Percentiles rank a stretch among this genome's conserved stretches.
These are phyloP conservation scores for Micrasema longulum DNA, from an alignment of 1,140 invertebrate genomes.

Conservation along the genomic window DNA sequence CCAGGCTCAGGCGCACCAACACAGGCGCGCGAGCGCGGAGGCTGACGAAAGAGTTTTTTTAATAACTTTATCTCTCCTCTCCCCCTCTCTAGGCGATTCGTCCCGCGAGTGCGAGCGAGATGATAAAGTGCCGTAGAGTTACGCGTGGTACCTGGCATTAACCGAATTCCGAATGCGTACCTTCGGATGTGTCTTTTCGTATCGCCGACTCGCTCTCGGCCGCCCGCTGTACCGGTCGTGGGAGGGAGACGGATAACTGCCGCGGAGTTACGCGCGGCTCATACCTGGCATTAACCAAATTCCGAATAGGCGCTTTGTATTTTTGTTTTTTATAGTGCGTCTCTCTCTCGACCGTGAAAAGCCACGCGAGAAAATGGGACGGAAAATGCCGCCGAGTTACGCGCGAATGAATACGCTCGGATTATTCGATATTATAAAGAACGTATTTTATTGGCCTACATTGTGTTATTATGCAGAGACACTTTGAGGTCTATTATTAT, in stretches of 20 bases:
- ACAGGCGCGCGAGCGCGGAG: constrained; percentile 35
- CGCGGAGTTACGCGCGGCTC: constrained; percentile 50
- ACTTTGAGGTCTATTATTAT: constrained; percentile 28
- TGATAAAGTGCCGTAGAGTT: constrained; percentile 45
- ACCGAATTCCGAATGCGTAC: constrained; percentile 51
- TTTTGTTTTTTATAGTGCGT: constrained; percentile 37
- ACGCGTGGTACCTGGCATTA: constrained; percentile 52
- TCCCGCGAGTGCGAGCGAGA: constrained; percentile 31
- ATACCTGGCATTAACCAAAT: constrained; percentile 52
- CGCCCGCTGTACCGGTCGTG: background rate
- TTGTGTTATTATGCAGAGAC: constrained; percentile 4
- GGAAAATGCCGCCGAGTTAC: constrained; percentile 43
- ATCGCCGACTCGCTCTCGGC: constrained; percentile 34
- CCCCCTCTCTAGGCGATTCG: constrained; percentile 13
- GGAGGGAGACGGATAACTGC: constrained; percentile 40
- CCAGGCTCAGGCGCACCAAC: constrained; percentile 44
- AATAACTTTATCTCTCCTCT: constrained; percentile 51
- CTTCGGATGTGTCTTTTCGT: constrained; percentile 39
- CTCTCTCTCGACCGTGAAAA: constrained; percentile 27
- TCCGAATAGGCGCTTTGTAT: constrained; percentile 44
- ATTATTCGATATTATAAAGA: constrained; percentile 39
- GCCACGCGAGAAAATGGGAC: constrained; percentile 20
- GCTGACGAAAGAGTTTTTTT: constrained; percentile 52
- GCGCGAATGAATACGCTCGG: constrained; percentile 21
- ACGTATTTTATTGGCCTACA: constrained; percentile 37